Evolutionary conservation across 2,888 invertebrate genomes (phyloP).

Genomic region (Xylocampa areola): DNA sequence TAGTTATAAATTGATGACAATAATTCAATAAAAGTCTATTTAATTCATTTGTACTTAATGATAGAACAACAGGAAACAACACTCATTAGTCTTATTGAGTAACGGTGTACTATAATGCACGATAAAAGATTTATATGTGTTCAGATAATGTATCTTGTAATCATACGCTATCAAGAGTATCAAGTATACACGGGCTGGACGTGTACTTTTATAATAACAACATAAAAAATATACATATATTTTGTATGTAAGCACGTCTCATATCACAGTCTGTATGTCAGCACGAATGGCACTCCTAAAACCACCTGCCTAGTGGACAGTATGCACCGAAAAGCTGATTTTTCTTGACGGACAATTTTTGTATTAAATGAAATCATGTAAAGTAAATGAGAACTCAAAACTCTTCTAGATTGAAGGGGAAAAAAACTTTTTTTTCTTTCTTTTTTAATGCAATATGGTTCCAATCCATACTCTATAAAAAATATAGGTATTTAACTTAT

Average conservation of each 20-base stretch:
- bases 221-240: not conserved
- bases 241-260: not conserved
- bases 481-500: too few relatives aligned
- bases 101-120: constrained; percentile 2
- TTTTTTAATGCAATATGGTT: too few relatives aligned
- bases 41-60: constrained; percentile 9
- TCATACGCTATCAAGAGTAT: constrained; percentile 68
- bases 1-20: too few relatives aligned
- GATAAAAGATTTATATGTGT: constrained; percentile 19
- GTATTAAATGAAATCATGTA: too few relatives aligned
- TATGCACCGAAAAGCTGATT: too few relatives aligned
- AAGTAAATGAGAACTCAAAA: too few relatives aligned
- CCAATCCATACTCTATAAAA: too few relatives aligned
- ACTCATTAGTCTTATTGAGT: constrained; percentile 10
- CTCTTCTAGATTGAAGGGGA: too few relatives aligned
- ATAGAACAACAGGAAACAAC: constrained; percentile 19
- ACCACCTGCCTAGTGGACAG: too few relatives aligned
- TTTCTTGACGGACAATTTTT: too few relatives aligned
- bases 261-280: not conserved
- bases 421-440: too few relatives aligned
- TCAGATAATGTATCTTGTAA: constrained; percentile 55
- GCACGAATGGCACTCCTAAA: not conserved
- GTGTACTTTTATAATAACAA: constrained; percentile 64
- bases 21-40: not conserved
- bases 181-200: constrained; percentile 61